Percentiles rank a stretch among this genome's conserved stretches.
Evolutionary conservation across 92 coral and sea anemone genomes (phyloP).

Genomic region (Ricordea florida): DNA sequence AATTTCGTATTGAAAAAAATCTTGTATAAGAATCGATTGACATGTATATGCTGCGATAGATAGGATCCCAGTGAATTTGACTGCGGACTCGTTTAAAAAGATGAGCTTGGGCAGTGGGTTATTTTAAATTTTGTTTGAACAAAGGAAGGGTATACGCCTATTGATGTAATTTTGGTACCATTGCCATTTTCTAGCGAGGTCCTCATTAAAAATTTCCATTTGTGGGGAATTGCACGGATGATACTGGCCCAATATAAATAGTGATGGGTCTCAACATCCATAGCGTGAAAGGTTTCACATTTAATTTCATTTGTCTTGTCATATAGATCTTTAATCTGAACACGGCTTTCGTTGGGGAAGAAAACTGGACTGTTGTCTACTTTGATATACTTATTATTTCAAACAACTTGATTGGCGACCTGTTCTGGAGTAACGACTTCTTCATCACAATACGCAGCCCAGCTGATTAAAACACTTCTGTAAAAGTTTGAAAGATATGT

Average conservation of each 20-base stretch:
- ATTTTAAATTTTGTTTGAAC: not conserved
- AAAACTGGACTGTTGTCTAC: not conserved
- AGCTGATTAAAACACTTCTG: not conserved
- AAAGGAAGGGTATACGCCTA: not conserved
- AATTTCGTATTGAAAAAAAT: not conserved
- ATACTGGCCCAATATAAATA: not conserved
- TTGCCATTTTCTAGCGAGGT: not conserved
- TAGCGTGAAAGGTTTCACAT: not conserved
- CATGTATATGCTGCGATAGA: not conserved
- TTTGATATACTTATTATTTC: not conserved
- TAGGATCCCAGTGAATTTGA: not conserved
- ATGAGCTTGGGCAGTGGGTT: not conserved
- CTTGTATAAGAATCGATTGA: not conserved
- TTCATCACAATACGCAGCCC: not conserved
- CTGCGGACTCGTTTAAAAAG: not conserved
- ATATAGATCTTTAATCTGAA: not conserved
- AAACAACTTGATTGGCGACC: not conserved
- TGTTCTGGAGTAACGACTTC: not conserved
- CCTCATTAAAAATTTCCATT: not conserved
- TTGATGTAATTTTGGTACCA: not conserved
- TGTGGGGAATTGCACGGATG: not conserved
- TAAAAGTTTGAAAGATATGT: conserved; percentile 5
- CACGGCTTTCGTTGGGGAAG: not conserved
- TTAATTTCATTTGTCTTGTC: not conserved
- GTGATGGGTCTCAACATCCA: not conserved